phyloP scores from a whole-genome alignment of 2,888 invertebrate genomes.

The Mycalesis mineus region DNA sequence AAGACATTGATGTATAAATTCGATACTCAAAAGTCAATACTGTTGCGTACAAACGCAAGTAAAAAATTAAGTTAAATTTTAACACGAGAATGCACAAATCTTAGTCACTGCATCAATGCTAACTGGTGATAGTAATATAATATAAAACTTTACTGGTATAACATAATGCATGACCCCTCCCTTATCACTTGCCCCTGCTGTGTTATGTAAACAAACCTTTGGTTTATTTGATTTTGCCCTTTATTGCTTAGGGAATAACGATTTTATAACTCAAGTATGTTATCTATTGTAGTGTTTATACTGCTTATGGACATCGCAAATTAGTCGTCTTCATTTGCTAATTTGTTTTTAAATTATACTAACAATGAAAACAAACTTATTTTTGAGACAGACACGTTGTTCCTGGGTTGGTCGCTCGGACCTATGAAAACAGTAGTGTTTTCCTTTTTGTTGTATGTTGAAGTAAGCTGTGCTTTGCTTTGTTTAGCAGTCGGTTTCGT shows the following conservation, averaged over 20 bases:
- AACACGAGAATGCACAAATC: conserved; percentile 1
- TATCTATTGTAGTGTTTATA: too few relatives aligned
- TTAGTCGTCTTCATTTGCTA: conserved; percentile 4
- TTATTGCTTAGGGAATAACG: conserved; percentile 5
- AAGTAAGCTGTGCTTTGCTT: too few relatives aligned
- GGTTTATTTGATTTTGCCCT: not conserved
- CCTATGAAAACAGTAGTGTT: too few relatives aligned
- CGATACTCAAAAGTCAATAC: too few relatives aligned
- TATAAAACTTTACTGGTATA: not conserved
- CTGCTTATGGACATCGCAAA: not conserved
- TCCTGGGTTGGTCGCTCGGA: too few relatives aligned
- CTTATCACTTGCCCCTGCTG: conserved; percentile 23
- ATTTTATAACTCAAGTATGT: not conserved
- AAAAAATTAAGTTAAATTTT: too few relatives aligned
- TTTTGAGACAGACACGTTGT: too few relatives aligned
- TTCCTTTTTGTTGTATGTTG: too few relatives aligned
- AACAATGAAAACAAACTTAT: not conserved
- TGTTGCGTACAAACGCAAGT: too few relatives aligned
- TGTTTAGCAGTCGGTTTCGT: too few relatives aligned
- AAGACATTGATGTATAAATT: too few relatives aligned
- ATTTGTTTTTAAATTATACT: not conserved
- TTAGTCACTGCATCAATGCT: not conserved
- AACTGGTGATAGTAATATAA: conserved; percentile 2
- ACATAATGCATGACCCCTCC: conserved; percentile 23
- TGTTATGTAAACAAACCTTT: conserved; percentile 23